Evolutionary conservation across 2,888 invertebrate species (phyloP).

Genomic region (Drosophila prostipennis): DNA sequence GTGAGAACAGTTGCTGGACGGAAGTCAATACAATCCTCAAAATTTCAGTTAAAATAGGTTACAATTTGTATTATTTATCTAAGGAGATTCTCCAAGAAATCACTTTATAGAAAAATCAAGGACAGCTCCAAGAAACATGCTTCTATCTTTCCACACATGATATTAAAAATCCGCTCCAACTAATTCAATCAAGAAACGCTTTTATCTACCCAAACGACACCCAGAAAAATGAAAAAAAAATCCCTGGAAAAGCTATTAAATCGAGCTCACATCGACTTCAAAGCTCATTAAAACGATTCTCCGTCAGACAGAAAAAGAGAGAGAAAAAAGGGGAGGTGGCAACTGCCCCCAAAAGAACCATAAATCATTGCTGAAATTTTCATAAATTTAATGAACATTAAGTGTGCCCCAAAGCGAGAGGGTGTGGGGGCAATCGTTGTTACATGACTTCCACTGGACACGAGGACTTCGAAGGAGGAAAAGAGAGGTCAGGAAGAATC

Average conservation of each 20-base stretch:
- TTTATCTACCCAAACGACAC: slow-evolving; percentile 12
- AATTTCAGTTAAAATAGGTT: background rate
- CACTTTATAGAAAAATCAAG: background rate
- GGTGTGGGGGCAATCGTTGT: slow-evolving; percentile 16
- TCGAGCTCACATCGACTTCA: slow-evolving; percentile 49
- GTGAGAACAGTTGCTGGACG: slow-evolving; percentile 17
- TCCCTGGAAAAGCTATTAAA: slow-evolving; percentile 47
- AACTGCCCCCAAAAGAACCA: slow-evolving; percentile 36
- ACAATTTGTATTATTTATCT: no score
- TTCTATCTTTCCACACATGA: background rate
- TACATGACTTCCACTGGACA: slow-evolving; percentile 32
- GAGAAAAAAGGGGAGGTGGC: background rate
- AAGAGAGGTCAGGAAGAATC: slow-evolving; percentile 32
- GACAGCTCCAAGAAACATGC: background rate
- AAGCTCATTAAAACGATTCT: slow-evolving; percentile 58
- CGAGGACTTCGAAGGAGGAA: slow-evolving; percentile 13
- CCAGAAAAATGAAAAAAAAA: slow-evolving; percentile 8
- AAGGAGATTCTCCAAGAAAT: no score
- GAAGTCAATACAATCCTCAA: slow-evolving; percentile 7
- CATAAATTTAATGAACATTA: slow-evolving; percentile 71
- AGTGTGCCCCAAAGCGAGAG: slow-evolving; percentile 45
- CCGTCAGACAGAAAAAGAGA: background rate
- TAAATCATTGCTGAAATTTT: slow-evolving; percentile 68
- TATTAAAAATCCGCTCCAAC: slow-evolving; percentile 9
- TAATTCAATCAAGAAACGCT: slow-evolving; percentile 28